Evolutionary conservation across 2,888 invertebrate species (phyloP), one percentile per base, ranked within the genome.

Genomic region (Lottia gigantea): DNA sequence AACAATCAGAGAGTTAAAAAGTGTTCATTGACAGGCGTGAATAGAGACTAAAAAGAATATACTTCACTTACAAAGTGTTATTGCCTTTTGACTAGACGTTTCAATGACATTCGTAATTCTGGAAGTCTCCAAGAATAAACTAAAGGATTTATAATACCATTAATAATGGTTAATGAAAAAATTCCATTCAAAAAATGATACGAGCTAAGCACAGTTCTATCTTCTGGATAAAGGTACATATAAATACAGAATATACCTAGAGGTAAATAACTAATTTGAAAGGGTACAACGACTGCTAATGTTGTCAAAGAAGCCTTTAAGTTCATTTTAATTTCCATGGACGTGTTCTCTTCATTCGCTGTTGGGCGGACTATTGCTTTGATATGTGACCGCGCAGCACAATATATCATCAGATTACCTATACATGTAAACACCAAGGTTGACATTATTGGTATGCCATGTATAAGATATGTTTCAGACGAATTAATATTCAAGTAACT

Each of bases 101-200:
- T 46, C 25, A 72, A 31, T 47, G 61, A 40, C 16, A 16, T 7
- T 6, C 73, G 64, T 19, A 73, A 26, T 62, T 70, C 66, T 16
- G 73, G 61, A 46, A 73, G 61, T 23, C 70, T 45, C 65, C 67
- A 70, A 26, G 67, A 70, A 47, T 73, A 73, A 64, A 73, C 55
- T 45, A 70, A 19, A n/a, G 73, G 73, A 64, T 73, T 73, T 7
- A 70, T 46, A 11, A 66, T n/a, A 16, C 64, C 62, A 65, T 73
- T 70, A 62, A 49, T 49, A 62, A 73, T 67, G 46, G 66, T 66
- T 26, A 73, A 26, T 26, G 66, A 67, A 2, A 70, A 45, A 7
- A 67, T 66, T 26, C 67, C 66, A 14, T 67, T 66, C 49, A 73
- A 47, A 26, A 62, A 45, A 40, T 63, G 62, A 26, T 66, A 15